Percentiles rank a stretch among this genome's conserved stretches.
phyloP scores from a whole-genome alignment of 2,797 vertebrate genomes.

The Notolabrus celidotus region DNA sequence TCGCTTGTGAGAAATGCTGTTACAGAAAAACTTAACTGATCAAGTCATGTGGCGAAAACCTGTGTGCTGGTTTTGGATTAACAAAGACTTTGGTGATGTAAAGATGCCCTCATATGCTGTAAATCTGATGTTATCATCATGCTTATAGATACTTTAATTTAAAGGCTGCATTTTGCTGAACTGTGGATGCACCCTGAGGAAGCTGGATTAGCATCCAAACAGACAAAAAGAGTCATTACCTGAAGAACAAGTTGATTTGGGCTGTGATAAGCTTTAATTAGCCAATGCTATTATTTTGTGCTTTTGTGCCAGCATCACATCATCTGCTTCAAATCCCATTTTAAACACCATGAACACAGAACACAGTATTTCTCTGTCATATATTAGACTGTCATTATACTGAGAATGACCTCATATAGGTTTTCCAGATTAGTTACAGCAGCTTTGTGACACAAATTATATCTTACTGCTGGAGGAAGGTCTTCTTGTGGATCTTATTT shows the following conservation, averaged over 20 bases:
- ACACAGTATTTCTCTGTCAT: conserved; percentile 7
- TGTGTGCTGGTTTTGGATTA: too few species aligned
- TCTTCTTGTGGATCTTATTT: too few species aligned
- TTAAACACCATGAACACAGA: conserved; percentile 19
- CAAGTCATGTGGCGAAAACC: not conserved
- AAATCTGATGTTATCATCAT: not conserved
- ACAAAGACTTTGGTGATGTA: not conserved
- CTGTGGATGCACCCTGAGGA: not conserved
- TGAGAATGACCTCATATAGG: conserved; percentile 4
- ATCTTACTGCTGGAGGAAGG: too few species aligned
- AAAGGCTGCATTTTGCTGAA: not conserved
- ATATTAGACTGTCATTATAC: conserved; percentile 30
- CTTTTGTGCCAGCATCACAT: conserved; percentile 12
- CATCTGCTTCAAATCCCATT: conserved; percentile 38
- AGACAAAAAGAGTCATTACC: conserved; percentile 13
- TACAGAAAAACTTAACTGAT: conserved; percentile 28
- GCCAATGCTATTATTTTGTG: conserved; percentile 8
- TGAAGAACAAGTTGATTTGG: conserved; percentile 9
- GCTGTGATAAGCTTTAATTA: conserved; percentile 25
- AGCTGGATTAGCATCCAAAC: not conserved
- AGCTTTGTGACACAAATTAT: not conserved
- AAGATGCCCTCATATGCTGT: not conserved
- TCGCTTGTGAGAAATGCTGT: not conserved
- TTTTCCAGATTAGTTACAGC: conserved; percentile 15
- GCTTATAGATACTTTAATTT: not conserved